Percentiles rank a stretch among this genome's conserved stretches.
Conservation (phyloP, 2,888 invertebrate genomes). For the Caenorhabditis wallacei region DNA sequence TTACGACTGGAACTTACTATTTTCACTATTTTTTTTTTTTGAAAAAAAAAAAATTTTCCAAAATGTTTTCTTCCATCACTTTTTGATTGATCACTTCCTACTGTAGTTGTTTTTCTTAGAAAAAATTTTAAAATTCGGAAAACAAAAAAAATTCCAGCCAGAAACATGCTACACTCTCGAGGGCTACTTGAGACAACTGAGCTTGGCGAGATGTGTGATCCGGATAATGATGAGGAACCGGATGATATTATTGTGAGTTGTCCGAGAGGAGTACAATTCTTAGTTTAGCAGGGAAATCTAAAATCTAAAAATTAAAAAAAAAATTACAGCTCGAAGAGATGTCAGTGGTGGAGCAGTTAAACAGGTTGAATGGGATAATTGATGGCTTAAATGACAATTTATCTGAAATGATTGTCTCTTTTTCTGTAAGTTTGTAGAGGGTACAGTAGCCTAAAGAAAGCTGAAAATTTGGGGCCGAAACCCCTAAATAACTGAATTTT, state of each 20-base stretch:
- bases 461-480: too few relatives aligned
- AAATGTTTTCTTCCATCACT: too few relatives aligned
- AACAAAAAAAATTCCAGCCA: too few relatives aligned
- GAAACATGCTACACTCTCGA: slow-evolving; percentile 53
- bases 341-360: slow-evolving; percentile 58
- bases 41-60: too few relatives aligned
- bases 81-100: neutral
- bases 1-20: too few relatives aligned
- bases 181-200: slow-evolving; percentile 50
- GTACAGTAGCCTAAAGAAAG: too few relatives aligned
- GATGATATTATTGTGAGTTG: slow-evolving; percentile 36
- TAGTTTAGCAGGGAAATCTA: too few relatives aligned
- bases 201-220: slow-evolving; percentile 56
- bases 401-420: slow-evolving; percentile 59
- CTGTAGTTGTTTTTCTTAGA: too few relatives aligned
- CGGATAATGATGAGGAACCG: slow-evolving; percentile 28
- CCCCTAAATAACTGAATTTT: too few relatives aligned
- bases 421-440: slow-evolving; percentile 50
- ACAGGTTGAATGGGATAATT: slow-evolving; percentile 47
- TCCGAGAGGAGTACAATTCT: neutral
- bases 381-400: slow-evolving; percentile 54
- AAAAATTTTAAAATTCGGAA: too few relatives aligned
- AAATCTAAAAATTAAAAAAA: too few relatives aligned
- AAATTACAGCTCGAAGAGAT: slow-evolving; percentile 38
- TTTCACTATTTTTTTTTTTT: too few relatives aligned